phyloP scores from a whole-genome alignment of 2,113 vertebrate species.

The Edolisoma coerulescens region DNA sequence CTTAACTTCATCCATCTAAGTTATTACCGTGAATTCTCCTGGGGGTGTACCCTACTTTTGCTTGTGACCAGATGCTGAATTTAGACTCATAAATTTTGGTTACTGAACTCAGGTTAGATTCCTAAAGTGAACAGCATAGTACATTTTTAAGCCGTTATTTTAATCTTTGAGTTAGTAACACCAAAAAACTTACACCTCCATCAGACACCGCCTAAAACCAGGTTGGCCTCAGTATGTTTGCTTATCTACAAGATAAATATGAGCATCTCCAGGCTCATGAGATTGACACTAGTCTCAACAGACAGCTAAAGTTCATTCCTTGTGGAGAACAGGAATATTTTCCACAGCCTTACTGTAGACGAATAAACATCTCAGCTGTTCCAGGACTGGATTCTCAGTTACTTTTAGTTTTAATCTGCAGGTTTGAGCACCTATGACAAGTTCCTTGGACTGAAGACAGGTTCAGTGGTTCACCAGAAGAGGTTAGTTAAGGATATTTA shows the following conservation, averaged over 20 bases:
- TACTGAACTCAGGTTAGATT: not conserved
- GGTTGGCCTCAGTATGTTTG: not conserved
- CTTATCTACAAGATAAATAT: not conserved
- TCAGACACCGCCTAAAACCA: not conserved
- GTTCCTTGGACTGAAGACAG: not conserved
- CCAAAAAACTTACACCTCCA: not conserved
- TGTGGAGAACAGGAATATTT: not conserved
- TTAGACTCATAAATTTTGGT: not conserved
- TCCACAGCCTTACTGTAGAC: not conserved
- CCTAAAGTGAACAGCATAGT: not conserved
- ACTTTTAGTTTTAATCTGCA: not conserved
- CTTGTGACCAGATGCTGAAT: not conserved
- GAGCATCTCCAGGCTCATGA: not conserved
- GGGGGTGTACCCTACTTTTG: not conserved
- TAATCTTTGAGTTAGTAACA: not conserved
- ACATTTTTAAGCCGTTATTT: not conserved
- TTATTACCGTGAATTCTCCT: not conserved
- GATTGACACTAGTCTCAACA: not conserved
- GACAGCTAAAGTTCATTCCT: not conserved
- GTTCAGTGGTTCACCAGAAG: not conserved
- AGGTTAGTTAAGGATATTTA: not conserved
- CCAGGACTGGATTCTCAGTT: not conserved
- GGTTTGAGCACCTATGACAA: not conserved
- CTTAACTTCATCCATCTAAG: not conserved
- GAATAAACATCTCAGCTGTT: not conserved